Conservation (phyloP, 2,888 invertebrate species). For the Troglohyphantes excavatus region DNA sequence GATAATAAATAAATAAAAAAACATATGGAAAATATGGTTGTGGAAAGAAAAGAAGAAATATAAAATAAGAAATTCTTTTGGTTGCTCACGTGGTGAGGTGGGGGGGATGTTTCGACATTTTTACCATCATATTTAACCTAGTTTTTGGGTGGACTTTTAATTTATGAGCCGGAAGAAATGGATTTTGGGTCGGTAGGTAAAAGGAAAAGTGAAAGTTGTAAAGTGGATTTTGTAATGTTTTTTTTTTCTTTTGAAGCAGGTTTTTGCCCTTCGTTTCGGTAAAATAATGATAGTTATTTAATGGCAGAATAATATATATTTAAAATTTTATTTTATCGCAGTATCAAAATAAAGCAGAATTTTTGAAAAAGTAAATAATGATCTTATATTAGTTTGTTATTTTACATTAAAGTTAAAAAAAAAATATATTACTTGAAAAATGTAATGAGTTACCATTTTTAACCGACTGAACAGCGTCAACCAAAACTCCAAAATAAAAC, state of each 20-base stretch:
- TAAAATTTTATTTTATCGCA: too few relatives aligned
- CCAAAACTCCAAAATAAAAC: too few relatives aligned
- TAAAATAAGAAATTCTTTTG: neutral
- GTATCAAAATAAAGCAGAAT: too few relatives aligned
- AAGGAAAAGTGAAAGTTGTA: constrained; percentile 20
- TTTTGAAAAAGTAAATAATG: too few relatives aligned
- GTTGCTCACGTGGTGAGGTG: neutral
- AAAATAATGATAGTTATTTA: too few relatives aligned
- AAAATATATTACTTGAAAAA: too few relatives aligned
- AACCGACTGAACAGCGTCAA: too few relatives aligned
- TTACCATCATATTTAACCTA: constrained; percentile 56
- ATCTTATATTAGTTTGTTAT: too few relatives aligned
- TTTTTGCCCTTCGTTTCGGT: neutral
- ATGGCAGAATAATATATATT: too few relatives aligned
- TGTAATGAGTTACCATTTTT: too few relatives aligned
- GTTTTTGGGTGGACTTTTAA: constrained; percentile 7
- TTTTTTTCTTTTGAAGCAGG: too few relatives aligned
- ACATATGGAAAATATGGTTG: neutral
- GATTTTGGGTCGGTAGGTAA: constrained; percentile 36
- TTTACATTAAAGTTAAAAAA: too few relatives aligned
- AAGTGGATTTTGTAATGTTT: constrained; percentile 13
- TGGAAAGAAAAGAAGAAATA: neutral
- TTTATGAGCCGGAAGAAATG: constrained; percentile 47
- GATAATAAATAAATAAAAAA: neutral
- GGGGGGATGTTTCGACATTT: constrained; percentile 46